Conservation (phyloP, 2,888 invertebrate species). For the Apomyelois bistriatella region DNA sequence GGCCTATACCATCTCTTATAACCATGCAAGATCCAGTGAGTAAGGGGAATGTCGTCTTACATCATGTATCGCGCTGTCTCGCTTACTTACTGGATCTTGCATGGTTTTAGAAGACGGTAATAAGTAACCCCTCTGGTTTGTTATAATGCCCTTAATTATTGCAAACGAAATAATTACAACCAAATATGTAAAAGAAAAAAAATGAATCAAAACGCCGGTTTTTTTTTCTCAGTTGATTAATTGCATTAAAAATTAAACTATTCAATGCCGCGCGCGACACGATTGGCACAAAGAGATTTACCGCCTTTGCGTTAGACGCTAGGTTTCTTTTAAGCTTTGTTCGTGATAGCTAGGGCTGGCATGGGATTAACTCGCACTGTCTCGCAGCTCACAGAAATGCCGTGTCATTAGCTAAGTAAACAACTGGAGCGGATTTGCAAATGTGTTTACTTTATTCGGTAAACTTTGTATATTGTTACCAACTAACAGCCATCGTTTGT, state of each 20-base stretch:
- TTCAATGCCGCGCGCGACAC: background rate
- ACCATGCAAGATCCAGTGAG: no score
- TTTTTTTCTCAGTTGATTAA: background rate
- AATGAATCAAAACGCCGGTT: background rate
- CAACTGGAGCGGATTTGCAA: slow-evolving; percentile 1
- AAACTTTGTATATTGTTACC: background rate
- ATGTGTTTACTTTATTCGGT: slow-evolving; percentile 4
- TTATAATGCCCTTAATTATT: no score
- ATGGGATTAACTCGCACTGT: background rate
- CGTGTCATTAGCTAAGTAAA: slow-evolving; percentile 11
- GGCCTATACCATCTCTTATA: no score
- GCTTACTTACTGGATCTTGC: no score
- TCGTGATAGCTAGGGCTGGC: slow-evolving; percentile 4
- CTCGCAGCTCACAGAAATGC: background rate
- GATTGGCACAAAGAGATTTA: slow-evolving; percentile 1
- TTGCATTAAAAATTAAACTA: slow-evolving; percentile 4
- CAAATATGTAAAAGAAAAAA: no score
- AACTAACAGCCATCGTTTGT: background rate
- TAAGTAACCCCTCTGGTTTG: no score
- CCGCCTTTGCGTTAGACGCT: background rate
- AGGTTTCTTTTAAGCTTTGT: slow-evolving; percentile 5
- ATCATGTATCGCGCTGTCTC: no score
- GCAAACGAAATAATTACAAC: no score
- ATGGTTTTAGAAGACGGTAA: no score
- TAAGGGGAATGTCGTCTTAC: no score